A percentile compares a stretch with the other conserved stretches of the same genome.
Conservation (phyloP, 2,113 vertebrate species). For the Paracanthobrama guichenoti region DNA sequence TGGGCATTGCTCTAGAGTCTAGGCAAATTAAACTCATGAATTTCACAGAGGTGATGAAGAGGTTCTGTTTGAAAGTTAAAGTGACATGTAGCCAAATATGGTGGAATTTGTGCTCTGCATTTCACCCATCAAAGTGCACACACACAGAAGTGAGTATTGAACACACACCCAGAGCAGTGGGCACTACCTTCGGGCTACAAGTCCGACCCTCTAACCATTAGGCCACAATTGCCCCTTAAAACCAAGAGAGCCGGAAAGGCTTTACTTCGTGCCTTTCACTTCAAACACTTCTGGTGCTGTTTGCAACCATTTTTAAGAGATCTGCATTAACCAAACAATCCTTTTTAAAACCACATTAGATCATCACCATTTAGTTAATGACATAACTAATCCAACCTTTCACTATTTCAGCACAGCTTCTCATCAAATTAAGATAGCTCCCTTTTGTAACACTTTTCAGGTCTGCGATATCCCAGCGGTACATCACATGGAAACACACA, state of each 20-base stretch:
- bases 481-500: conserved; percentile 19
- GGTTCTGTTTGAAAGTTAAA: not conserved
- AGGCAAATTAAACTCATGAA: not conserved
- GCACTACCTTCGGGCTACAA: too few relatives aligned
- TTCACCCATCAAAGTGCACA: too few relatives aligned
- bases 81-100: too few relatives aligned
- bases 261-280: too few relatives aligned
- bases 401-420: not conserved
- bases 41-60: not conserved
- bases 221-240: too few relatives aligned
- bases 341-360: not conserved
- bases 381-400: conserved; percentile 20
- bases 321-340: not conserved
- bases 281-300: too few relatives aligned
- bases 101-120: too few relatives aligned
- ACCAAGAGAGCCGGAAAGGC: too few relatives aligned
- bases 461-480: not conserved
- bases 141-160: too few relatives aligned
- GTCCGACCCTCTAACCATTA: too few relatives aligned
- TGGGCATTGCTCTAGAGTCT: not conserved
- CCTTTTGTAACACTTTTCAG: not conserved
- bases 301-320: not conserved
- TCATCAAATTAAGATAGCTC: not conserved
- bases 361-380: not conserved
- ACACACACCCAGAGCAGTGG: too few relatives aligned